These are phyloP conservation scores for Nyctibius grandis DNA, from an alignment of 2,797 vertebrate species.

Conservation along the genomic window DNA sequence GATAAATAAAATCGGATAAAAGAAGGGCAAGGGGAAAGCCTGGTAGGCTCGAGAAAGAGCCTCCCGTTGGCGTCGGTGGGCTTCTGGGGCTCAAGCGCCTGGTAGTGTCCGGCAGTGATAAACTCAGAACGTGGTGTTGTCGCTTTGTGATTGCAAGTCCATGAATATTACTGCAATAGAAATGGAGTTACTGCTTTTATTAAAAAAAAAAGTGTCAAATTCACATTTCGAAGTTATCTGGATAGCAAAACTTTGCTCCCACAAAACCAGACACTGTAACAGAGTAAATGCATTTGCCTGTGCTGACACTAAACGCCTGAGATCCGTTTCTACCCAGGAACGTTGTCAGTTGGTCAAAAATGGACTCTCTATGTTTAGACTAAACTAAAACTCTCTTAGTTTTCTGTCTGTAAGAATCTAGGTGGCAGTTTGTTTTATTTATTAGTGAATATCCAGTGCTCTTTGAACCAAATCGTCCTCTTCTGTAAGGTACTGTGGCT, in stretches of 20 bases:
- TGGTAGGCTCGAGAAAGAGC: background rate
- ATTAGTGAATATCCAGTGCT: constrained; percentile 55
- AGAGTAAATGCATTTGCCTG: background rate
- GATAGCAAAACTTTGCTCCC: background rate
- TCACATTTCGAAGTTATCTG: background rate
- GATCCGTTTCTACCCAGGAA: background rate
- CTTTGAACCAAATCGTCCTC: constrained; percentile 64
- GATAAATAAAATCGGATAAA: background rate
- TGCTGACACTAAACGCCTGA: background rate
- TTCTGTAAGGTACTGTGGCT: background rate
- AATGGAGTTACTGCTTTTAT: background rate
- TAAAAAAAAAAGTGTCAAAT: background rate
- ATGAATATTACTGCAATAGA: background rate
- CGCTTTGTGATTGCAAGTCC: rapidly evolving
- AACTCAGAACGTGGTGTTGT: background rate
- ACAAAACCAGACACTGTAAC: rapidly evolving
- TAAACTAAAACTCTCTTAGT: too few relatives aligned
- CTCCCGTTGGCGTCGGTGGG: rapidly evolving
- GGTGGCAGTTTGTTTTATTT: background rate
- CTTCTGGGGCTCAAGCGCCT: background rate
- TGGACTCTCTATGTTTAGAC: background rate
- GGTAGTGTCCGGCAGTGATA: background rate
- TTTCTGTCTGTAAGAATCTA: background rate
- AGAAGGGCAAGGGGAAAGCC: background rate
- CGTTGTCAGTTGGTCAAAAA: background rate